These are phyloP conservation scores for Entomobrya proxima DNA, from an alignment of 2,888 invertebrate species.

Conservation along the genomic window DNA sequence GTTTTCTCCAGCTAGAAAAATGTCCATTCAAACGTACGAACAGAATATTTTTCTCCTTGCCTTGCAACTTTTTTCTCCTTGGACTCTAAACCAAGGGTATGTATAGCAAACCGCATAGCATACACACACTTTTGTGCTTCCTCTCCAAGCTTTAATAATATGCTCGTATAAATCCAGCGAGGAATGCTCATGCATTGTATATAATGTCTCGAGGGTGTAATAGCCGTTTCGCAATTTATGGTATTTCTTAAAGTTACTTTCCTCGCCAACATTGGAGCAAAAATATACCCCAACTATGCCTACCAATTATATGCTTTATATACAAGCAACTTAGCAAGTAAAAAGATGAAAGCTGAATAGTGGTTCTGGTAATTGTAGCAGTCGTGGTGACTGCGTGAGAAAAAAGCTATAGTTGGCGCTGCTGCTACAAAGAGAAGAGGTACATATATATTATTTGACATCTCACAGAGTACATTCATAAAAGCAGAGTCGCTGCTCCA, in stretches of 20 bases:
- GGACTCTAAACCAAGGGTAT: too few relatives aligned
- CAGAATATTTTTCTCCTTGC: too few relatives aligned
- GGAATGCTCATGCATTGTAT: constrained; percentile 67
- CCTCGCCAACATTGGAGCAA: neutral
- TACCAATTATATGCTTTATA: neutral
- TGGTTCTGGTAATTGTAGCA: neutral
- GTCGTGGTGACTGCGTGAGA: constrained; percentile 39
- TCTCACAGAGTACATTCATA: neutral
- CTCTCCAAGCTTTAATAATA: neutral
- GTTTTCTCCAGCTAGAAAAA: too few relatives aligned
- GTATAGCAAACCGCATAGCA: neutral
- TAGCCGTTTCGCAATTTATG: constrained; percentile 75
- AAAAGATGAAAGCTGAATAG: neutral
- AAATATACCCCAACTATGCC: neutral
- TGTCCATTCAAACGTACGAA: too few relatives aligned
- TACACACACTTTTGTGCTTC: neutral
- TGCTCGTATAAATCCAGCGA: neutral
- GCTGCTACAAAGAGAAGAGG: neutral
- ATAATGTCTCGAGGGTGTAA: constrained; percentile 74
- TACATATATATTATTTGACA: constrained; percentile 4
- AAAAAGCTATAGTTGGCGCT: neutral
- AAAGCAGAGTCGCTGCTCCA: neutral
- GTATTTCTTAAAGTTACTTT: constrained; percentile 62
- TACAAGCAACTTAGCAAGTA: too few relatives aligned
- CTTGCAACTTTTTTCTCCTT: too few relatives aligned